Percentiles rank a stretch among this genome's conserved stretches.
Conservation (phyloP, 2,797 vertebrate genomes). For the Galaxias olidus region DNA sequence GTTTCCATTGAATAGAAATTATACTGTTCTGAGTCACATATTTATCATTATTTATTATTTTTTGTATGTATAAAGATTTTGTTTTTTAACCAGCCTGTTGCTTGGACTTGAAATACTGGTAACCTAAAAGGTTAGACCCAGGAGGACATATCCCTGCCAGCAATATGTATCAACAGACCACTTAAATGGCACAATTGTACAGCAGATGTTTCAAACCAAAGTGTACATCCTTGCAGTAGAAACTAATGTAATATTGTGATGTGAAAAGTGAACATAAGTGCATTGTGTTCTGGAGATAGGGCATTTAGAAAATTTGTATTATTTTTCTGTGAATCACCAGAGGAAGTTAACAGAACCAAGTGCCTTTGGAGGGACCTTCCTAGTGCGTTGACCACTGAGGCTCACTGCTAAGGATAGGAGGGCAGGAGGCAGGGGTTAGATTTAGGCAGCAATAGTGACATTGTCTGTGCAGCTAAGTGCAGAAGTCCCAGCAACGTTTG, state of each 20-base stretch:
- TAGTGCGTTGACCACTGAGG: too few relatives aligned
- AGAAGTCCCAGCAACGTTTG: too few relatives aligned
- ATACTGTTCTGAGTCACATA: conserved; percentile 7
- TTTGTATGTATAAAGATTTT: conserved; percentile 21
- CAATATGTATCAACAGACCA: conserved; percentile 34
- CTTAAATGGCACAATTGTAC: conserved; percentile 37
- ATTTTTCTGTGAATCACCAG: conserved; percentile 47
- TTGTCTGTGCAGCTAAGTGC: too few relatives aligned
- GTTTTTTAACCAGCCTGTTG: conserved; percentile 30
- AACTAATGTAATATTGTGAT: conserved; percentile 48
- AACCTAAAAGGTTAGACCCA: conserved; percentile 17
- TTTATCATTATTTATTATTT: conserved; percentile 34
- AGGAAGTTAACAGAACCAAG: conserved; percentile 69
- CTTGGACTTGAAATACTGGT: conserved; percentile 42
- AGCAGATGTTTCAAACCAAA: conserved; percentile 47
- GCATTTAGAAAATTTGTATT: conserved; percentile 44
- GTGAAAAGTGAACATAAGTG: conserved; percentile 64
- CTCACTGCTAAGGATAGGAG: conserved; percentile 6
- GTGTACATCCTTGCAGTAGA: conserved; percentile 41
- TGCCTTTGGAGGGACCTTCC: conserved; percentile 72
- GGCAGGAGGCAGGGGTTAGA: conserved; percentile 42
- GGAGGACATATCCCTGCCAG: conserved; percentile 28
- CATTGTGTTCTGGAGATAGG: conserved; percentile 63
- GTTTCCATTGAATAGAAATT: not conserved
- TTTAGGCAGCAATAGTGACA: too few relatives aligned